phyloP scores from a whole-genome alignment of 2,797 vertebrate species.

The Merluccius polli region DNA sequence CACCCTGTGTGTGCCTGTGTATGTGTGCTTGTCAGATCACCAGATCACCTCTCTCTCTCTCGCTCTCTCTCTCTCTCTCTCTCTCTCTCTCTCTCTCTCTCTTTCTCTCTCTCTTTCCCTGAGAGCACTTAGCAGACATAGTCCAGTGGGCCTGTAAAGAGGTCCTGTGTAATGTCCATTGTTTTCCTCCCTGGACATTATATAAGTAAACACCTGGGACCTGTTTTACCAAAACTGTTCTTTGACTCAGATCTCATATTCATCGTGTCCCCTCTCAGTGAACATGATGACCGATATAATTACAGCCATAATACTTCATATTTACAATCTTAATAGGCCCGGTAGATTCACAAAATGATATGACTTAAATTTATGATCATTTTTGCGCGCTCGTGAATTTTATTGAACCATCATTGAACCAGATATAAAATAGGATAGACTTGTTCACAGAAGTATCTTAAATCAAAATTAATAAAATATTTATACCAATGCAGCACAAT shows the following conservation, averaged over 20 bases:
- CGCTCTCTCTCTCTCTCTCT: not conserved
- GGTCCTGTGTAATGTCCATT: slow-evolving; percentile 51
- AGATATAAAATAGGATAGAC: no score
- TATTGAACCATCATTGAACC: no score
- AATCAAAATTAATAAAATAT: no score
- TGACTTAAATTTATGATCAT: no score
- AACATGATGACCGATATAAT: slow-evolving; percentile 6
- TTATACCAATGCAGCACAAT: not conserved
- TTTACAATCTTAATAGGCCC: no score
- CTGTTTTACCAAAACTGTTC: slow-evolving; percentile 34
- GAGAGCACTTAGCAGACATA: slow-evolving; percentile 44
- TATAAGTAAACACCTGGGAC: slow-evolving; percentile 42
- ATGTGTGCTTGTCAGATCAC: not conserved
- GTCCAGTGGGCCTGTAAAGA: slow-evolving; percentile 39
- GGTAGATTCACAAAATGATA: no score
- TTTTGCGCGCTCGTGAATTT: no score
- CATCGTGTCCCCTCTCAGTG: slow-evolving; percentile 13
- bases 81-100: not conserved
- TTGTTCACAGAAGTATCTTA: no score
- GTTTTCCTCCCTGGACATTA: slow-evolving; percentile 49
- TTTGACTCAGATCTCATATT: slow-evolving; percentile 32
- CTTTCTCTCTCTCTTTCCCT: slow-evolving; percentile 24
- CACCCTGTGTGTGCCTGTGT: slow-evolving; percentile 18
- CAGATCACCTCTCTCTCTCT: slow-evolving; percentile 14
- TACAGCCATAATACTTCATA: no score